Percentiles rank a stretch among this genome's conserved stretches.
Evolutionary conservation across 1,140 invertebrate species (phyloP).

Genomic region (Nixonia krombeini): DNA sequence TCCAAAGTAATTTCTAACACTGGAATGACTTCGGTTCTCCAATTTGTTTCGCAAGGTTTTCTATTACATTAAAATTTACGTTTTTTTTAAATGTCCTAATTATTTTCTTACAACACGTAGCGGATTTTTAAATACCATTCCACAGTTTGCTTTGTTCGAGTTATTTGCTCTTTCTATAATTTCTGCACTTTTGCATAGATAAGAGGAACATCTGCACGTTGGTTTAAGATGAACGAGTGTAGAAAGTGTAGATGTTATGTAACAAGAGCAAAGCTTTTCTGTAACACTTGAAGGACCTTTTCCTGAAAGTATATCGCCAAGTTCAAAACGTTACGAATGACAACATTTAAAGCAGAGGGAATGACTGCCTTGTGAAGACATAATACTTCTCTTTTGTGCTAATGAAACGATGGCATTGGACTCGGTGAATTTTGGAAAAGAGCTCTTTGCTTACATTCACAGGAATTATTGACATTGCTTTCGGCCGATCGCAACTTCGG

Average conservation of each 20-base stretch:
- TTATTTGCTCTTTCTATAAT: slow-evolving; percentile 1
- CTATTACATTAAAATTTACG: slow-evolving; percentile 45
- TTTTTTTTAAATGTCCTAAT: slow-evolving; percentile 39
- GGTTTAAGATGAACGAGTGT: neutral
- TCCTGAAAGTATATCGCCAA: too few species aligned
- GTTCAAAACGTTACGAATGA: slow-evolving; percentile 25
- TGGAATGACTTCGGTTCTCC: slow-evolving; percentile 47
- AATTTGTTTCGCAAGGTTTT: slow-evolving; percentile 33
- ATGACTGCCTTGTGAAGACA: too few species aligned
- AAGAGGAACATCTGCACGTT: neutral
- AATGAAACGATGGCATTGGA: neutral
- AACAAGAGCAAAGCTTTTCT: neutral
- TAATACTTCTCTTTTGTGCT: slow-evolving; percentile 21
- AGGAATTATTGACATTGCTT: slow-evolving; percentile 34
- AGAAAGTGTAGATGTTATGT: neutral
- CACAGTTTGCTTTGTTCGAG: slow-evolving; percentile 3
- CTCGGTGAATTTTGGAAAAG: slow-evolving; percentile 27
- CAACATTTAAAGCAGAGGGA: neutral
- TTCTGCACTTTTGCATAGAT: neutral
- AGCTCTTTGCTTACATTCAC: slow-evolving; percentile 45
- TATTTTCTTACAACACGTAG: slow-evolving; percentile 38
- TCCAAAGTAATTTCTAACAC: slow-evolving; percentile 51
- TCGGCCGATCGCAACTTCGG: slow-evolving; percentile 22
- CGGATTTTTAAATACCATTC: slow-evolving; percentile 26
- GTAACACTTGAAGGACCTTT: neutral